Percentiles rank a stretch among this genome's conserved stretches.
These are phyloP conservation scores for Bothrops jararaca DNA, from an alignment of 2,113 vertebrate species.

Conservation along the genomic window DNA sequence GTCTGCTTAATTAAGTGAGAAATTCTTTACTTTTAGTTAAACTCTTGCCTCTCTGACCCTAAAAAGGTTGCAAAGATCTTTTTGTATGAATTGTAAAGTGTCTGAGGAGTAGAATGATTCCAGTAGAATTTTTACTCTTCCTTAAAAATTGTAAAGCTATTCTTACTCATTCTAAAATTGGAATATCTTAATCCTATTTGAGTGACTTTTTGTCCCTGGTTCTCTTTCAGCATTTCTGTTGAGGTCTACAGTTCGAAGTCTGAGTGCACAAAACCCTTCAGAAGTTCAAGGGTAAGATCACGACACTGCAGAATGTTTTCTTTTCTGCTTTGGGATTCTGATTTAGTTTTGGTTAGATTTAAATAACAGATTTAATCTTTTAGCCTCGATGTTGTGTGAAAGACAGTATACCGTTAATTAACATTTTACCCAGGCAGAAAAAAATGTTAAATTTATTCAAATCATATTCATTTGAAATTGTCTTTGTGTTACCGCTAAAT, in stretches of 20 bases:
- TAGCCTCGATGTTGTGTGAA: background rate
- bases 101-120: background rate
- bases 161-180: background rate
- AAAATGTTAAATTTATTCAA: background rate
- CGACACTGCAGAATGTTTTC: background rate
- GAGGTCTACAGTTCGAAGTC: background rate
- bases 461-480: background rate
- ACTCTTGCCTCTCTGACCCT: too few species aligned
- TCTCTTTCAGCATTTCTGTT: conserved; percentile 46
- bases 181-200: background rate
- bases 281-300: conserved; percentile 52
- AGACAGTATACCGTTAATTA: background rate
- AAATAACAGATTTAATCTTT: background rate
- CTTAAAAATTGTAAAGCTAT: background rate
- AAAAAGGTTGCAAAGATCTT: background rate
- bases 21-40: background rate
- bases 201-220: background rate
- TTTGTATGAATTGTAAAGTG: background rate
- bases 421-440: background rate
- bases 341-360: background rate
- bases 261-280: conserved; percentile 37
- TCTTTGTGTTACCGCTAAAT: background rate
- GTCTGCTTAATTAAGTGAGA: accelerated
- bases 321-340: background rate
- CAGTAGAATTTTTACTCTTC: background rate